Evolutionary conservation across 2,888 invertebrate species (phyloP).

Genomic region (Artemia sp.): DNA sequence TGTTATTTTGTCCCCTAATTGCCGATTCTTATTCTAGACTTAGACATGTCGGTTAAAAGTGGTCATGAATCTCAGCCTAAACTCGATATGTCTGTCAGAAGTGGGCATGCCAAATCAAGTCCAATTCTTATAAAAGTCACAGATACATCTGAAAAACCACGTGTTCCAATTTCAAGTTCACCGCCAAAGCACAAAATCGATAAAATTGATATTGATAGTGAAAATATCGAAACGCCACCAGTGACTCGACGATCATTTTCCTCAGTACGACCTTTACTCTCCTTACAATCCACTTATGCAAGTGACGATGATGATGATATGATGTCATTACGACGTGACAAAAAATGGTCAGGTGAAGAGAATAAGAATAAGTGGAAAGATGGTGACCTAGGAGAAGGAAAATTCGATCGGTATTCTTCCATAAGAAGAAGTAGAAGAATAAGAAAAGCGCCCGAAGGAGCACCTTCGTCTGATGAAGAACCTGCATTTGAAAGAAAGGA

Average conservation of each 20-base stretch:
- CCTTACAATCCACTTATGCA: constrained; percentile 15
- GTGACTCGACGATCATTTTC: constrained; percentile 51
- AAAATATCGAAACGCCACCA: constrained; percentile 77
- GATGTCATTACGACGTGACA: constrained; percentile 24
- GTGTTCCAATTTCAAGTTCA: constrained; percentile 1
- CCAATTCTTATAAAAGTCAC: constrained; percentile 1
- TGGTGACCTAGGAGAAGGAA: constrained; percentile 42
- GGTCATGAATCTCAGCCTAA: background rate
- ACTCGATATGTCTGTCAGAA: background rate
- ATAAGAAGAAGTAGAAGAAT: constrained; percentile 63
- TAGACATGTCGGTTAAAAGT: background rate
- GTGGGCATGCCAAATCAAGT: background rate
- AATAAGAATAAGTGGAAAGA: constrained; percentile 25
- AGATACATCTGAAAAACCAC: background rate
- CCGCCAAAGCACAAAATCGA: constrained; percentile 34
- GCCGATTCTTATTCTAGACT: background rate
- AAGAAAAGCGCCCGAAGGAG: constrained; percentile 38
- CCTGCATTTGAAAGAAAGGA: constrained; percentile 16
- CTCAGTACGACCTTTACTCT: constrained; percentile 27
- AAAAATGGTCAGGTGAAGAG: constrained; percentile 23
- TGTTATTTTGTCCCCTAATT: too few relatives aligned
- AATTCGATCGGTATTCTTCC: constrained; percentile 67
- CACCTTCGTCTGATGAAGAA: constrained; percentile 25
- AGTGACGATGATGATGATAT: constrained; percentile 18
- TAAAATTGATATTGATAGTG: constrained; percentile 67